Percentiles rank a stretch among this genome's conserved stretches.
These are phyloP conservation scores for Chiridota heheva DNA, from an alignment of 35 echinoderm and acorn worm species.

Conservation along the genomic window DNA sequence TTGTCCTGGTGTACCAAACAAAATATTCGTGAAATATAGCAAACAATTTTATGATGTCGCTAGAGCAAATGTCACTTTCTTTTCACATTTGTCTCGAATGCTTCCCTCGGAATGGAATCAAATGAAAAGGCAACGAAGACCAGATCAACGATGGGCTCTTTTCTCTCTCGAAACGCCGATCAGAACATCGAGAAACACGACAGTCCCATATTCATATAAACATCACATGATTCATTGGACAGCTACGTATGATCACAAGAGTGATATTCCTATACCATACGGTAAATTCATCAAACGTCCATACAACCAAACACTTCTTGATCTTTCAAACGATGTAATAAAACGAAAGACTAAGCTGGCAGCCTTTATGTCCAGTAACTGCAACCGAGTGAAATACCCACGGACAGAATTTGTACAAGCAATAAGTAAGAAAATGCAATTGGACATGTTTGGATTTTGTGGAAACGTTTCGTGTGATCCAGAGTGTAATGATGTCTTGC, in stretches of 20 bases:
- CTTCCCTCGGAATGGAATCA: no score
- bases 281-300: neutral
- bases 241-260: conserved; percentile 15
- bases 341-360: conserved; percentile 1
- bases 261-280: conserved; percentile 23
- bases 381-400: conserved; percentile 11
- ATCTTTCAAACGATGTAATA: neutral
- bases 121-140: no score
- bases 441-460: conserved; percentile 22
- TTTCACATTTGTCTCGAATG: no score
- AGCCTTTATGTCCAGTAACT: conserved; percentile 6
- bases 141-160: conserved; percentile 24
- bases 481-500: neutral
- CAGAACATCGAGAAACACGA: neutral
- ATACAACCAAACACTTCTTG: neutral
- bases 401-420: neutral
- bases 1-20: no score
- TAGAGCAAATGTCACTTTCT: no score
- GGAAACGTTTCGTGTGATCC: neutral
- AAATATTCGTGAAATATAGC: no score
- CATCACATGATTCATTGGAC: conserved; percentile 14
- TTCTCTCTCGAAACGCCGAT: conserved; percentile 6
- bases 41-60: no score
- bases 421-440: neutral
- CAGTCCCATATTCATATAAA: conserved; percentile 15